phyloP scores from a whole-genome alignment of 2,113 vertebrate genomes.

The Microcebus tavaratra region DNA sequence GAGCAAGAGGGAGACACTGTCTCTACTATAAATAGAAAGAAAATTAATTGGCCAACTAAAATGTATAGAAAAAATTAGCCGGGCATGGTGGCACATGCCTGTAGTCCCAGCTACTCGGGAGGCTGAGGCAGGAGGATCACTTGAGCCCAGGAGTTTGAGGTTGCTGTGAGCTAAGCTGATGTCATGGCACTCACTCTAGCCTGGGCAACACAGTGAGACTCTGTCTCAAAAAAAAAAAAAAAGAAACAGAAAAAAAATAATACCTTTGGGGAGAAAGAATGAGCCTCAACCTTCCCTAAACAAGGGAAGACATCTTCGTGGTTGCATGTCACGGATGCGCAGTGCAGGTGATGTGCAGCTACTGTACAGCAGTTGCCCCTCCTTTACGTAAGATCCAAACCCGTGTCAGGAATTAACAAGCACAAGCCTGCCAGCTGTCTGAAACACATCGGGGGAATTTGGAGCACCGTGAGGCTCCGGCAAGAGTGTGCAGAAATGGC shows the following conservation, averaged over 20 bases:
- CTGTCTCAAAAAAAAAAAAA: no score
- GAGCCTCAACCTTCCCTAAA: background rate
- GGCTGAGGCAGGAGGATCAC: no score
- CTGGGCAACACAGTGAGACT: no score
- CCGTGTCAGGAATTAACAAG: background rate
- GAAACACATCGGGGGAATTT: background rate
- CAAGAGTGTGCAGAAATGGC: background rate
- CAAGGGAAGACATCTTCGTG: background rate
- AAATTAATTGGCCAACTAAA: no score
- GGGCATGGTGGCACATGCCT: no score
- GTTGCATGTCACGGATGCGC: background rate
- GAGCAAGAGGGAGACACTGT: no score
- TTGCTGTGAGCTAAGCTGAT: no score
- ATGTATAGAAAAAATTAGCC: no score
- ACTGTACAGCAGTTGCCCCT: background rate
- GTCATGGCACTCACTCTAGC: no score
- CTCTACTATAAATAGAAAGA: no score
- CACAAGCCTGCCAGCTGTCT: background rate
- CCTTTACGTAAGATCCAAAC: background rate
- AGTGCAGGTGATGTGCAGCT: background rate
- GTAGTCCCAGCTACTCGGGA: no score
- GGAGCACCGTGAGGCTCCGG: background rate
- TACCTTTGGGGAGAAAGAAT: background rate
- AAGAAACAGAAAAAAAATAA: background rate
- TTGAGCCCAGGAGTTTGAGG: no score